A percentile compares a stretch with the other conserved stretches of the same genome.
phyloP scores from a whole-genome alignment of 2,888 invertebrate genomes.

The Hermodice carunculata region DNA sequence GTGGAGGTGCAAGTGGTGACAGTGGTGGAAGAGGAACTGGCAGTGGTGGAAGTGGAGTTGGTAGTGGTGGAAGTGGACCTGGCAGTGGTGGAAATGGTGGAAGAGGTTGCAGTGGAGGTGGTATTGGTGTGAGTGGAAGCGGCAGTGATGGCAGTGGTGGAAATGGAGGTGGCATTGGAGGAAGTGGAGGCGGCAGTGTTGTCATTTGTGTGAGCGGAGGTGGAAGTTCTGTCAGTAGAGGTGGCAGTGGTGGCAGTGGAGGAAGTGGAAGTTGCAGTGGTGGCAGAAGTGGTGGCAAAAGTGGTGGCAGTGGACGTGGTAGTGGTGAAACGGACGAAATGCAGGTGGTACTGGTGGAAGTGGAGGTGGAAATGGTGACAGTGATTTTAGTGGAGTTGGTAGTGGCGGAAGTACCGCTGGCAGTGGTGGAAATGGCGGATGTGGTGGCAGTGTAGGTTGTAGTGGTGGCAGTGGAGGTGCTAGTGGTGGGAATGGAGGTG shows the following conservation, averaged over 20 bases:
- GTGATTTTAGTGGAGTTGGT: not conserved
- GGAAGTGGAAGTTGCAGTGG: not conserved
- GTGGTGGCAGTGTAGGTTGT: not conserved
- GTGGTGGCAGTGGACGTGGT: not conserved
- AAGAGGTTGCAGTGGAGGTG: not conserved
- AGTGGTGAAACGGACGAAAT: not conserved
- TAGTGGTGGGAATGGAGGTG: not conserved
- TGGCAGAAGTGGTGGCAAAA: not conserved
- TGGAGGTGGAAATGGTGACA: not conserved
- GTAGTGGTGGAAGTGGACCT: not conserved
- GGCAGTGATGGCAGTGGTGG: not conserved
- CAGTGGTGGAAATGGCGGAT: not conserved
- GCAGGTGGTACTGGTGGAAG: not conserved
- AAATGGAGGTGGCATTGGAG: too few species aligned
- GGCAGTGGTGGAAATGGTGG: not conserved
- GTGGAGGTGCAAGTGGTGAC: not conserved
- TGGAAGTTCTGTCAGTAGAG: not conserved
- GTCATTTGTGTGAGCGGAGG: not conserved
- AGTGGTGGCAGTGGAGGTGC: slow-evolving; percentile 1
- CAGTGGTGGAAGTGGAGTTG: not conserved
- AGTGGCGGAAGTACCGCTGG: not conserved
- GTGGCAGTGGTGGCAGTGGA: not conserved
- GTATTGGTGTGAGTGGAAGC: not conserved
- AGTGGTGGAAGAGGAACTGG: slow-evolving; percentile 2
- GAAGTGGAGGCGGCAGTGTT: not conserved